Base-by-base conservation (phyloP, 2,888 invertebrate species). In the Plagodis dolabraria region DNA sequence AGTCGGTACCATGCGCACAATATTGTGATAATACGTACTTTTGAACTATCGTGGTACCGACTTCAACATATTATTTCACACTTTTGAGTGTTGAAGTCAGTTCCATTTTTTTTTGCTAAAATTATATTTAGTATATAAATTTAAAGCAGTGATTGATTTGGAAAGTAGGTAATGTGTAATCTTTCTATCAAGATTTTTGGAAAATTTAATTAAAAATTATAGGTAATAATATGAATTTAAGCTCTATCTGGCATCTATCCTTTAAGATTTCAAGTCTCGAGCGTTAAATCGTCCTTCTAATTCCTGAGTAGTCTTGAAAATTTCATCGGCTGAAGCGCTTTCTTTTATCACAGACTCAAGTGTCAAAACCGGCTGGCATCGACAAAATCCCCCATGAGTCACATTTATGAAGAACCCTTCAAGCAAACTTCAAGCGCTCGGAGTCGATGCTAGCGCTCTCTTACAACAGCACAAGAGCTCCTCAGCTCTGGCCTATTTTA, bases 401-500 rank as follows among this genome's bases (percentile, higher is more conserved):
- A 74, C 72, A 69, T 73, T 80, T 79, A 76, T 75, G 70, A 76
- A 84, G 85, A 60, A 70, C 75, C 46, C 79, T 76, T 38, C 53
- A 46, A 71, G 53, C 60, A 54, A 61, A 60, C 64, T 72, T 73
- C 68, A 53, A 58, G 54, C 35, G 53, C 75, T 70, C 71, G 73
- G 57, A 52, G 57, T 42, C 56, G 56, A 57, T 61, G 56, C 56
- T 60, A 60, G 60, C 61, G 65, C 70, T 50, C 78, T 69, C 79
- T 77, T 69, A 70, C 56, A 64, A 68, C 68, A 60, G 56, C 67
- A 63, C 67, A 65, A 79, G 78, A 56, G 72, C 53, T 64, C 75
- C 75, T 57, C 59, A 72, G 53, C 65, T 63, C 70, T 82, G 85
- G 71, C 85, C 85, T 84, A 83, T 83, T 80, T 85, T 77, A 76